Evolutionary conservation across 2,797 vertebrate species (phyloP), one percentile per base, ranked within the genome.

Genomic region (Danio kyathit): DNA sequence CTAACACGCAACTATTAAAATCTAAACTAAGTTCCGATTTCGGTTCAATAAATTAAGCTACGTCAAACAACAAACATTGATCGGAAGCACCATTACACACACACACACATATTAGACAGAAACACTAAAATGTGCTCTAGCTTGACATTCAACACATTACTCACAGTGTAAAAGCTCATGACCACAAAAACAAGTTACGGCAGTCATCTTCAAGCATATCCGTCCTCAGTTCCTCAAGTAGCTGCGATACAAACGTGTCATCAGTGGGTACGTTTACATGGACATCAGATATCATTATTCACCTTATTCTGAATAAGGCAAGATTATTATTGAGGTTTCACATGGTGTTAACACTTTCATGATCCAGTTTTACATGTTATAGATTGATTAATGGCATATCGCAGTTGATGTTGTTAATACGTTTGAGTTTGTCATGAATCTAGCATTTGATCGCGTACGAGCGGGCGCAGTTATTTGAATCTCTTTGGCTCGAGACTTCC

Each of bases 31-130:
- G 69, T 65, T 70, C 29, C 14, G 57, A 38, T 72, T 79, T 29
- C 16, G 57, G 38, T 72, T 63, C 13, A 79, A 79, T 79, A 79
- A 79, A 79, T 79, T 79, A 79, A 46, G 38, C 74, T 54, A 65
- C 40, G 54, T 76, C 38, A 43, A 40, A 44, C 21, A 5, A 44
- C 65, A 70, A n/a, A 70, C 48, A 56, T 67, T 57, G 6, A 77
- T 66, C 41, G 13, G 66, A 77, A 67, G 41, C 51, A 29, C 8
- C 3, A 54, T 48, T 48, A 7, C 7, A 48, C 10, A 54, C 67
- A 6, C 8, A 41, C 46, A 61, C 16, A 3, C 41, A 40, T 17
- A 56, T 38, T 46, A 56, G 9, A 48, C 13, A 78, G 46, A 60
- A 71, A 71, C 13, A 79, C n/a, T 79, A 66, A 63, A 79, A 79